Evolutionary conservation across 1,140 invertebrate genomes (phyloP).

Genomic region (Euwallacea fornicatus): DNA sequence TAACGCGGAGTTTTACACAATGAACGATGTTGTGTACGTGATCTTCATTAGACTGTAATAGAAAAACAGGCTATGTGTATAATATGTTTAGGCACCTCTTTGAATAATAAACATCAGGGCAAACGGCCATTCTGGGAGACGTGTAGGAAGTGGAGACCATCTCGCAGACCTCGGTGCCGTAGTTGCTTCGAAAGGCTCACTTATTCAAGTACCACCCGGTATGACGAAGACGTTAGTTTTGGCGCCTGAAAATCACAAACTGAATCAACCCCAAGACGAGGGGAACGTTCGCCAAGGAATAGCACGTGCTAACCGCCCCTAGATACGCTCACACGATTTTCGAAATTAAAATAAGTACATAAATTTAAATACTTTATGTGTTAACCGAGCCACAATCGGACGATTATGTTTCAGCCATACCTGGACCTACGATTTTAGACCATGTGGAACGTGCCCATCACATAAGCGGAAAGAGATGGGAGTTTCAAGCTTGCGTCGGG

Average conservation of each 20-base stretch:
- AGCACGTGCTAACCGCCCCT: conserved; percentile 26
- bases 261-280: conserved; percentile 17
- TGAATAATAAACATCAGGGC: conserved; percentile 8
- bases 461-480: too few relatives aligned
- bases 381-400: conserved; percentile 14
- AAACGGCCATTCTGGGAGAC: conserved; percentile 3
- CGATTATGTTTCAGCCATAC: neutral
- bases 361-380: conserved; percentile 30
- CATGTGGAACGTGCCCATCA: neutral
- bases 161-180: too few relatives aligned
- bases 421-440: neutral
- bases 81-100: conserved; percentile 3
- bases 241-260: conserved; percentile 29
- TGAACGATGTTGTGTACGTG: conserved; percentile 22
- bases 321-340: conserved; percentile 21
- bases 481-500: too few relatives aligned
- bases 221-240: conserved; percentile 27
- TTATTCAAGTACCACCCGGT: neutral
- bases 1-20: conserved; percentile 18
- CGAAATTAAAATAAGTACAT: conserved; percentile 28
- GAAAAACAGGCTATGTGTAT: conserved; percentile 10
- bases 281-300: conserved; percentile 12
- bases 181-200: too few relatives aligned
- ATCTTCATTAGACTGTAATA: conserved; percentile 18
- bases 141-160: too few relatives aligned